phyloP scores from a whole-genome alignment of 23 tunicate genomes.

The Trididemnum nubilum region DNA sequence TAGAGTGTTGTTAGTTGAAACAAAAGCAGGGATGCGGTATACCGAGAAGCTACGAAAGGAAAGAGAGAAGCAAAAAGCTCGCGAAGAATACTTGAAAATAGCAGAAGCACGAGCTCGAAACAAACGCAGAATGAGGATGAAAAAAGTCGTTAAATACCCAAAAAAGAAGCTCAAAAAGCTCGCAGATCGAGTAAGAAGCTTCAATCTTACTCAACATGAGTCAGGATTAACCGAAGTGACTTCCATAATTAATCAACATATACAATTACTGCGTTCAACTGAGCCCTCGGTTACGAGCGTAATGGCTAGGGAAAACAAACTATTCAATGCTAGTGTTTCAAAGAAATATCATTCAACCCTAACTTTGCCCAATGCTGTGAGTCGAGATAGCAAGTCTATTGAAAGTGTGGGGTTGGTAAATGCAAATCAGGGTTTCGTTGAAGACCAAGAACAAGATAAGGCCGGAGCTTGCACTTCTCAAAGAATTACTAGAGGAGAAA shows the following conservation, averaged over 20 bases:
- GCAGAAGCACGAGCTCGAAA: constrained; percentile 29
- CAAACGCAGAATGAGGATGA: not conserved
- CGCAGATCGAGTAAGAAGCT: not conserved
- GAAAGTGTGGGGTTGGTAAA: too few species aligned
- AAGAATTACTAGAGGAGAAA: too few species aligned
- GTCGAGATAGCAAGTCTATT: too few species aligned
- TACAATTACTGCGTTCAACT: too few species aligned
- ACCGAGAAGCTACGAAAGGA: constrained; percentile 8
- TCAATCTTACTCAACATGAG: not conserved
- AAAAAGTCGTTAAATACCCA: not conserved
- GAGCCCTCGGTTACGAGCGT: too few species aligned
- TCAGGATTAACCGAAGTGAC: not conserved
- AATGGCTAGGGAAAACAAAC: too few species aligned
- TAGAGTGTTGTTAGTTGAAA: constrained; percentile 39
- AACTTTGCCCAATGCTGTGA: too few species aligned
- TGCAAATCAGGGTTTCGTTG: too few species aligned
- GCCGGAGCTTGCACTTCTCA: too few species aligned
- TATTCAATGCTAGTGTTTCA: too few species aligned
- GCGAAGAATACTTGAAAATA: constrained; percentile 21
- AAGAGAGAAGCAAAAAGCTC: constrained; percentile 11
- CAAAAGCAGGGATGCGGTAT: constrained; percentile 32
- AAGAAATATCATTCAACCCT: too few species aligned
- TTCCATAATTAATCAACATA: not conserved
- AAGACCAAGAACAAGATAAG: too few species aligned
- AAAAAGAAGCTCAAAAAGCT: not conserved